Evolutionary conservation across 2,797 vertebrate genomes (phyloP), one percentile per base, ranked within the genome.

Genomic region (Aselliscus stoliczkanus): DNA sequence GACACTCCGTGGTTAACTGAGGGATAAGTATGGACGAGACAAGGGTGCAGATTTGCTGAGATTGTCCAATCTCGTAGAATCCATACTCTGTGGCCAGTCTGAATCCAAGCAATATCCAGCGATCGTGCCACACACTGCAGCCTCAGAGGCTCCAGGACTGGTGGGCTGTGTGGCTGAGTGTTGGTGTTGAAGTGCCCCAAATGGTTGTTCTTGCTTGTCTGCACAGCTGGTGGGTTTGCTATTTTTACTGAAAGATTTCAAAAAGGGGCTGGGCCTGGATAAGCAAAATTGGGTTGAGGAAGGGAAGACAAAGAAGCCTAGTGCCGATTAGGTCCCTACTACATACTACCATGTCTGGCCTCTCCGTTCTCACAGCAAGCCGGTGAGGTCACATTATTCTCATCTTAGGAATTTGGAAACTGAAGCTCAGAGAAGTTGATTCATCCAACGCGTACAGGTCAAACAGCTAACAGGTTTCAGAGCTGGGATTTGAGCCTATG

Each of bases 241-340:
- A 12, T 37, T 82, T 94, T 81, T 70, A 76, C 54, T n/a, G 31
- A 62, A 94, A 9, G 47, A 37, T 93, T 88, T 93, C 64, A 73
- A 39, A 42, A 77, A 77, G 60, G 62, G 67, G 15, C 34, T 65
- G 27, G 39, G 50, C 25, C 52, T 94, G 9, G 21, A 8, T 62
- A 29, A 58, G 65, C 50, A 69, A 70, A 60, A 89, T 58, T 89
- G 93, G 70, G 70, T 4, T 75, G 50, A 77, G 56, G 91, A 94
- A 86, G 69, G 2, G 3, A 88, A 93, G 85, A 42, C 54, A 87
- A 70, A 80, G 83, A 58, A 90, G 67, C 23, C 29, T 11, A 47
- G 42, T 12, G 17, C 4, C 31, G 15, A 27, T 47, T 72, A 52
- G 54, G 14, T 50, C 60, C 11, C 34, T 72, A 8, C 65, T 31